Evolutionary conservation across 2,888 invertebrate genomes (phyloP).

Genomic region (Neoascia interrupta): DNA sequence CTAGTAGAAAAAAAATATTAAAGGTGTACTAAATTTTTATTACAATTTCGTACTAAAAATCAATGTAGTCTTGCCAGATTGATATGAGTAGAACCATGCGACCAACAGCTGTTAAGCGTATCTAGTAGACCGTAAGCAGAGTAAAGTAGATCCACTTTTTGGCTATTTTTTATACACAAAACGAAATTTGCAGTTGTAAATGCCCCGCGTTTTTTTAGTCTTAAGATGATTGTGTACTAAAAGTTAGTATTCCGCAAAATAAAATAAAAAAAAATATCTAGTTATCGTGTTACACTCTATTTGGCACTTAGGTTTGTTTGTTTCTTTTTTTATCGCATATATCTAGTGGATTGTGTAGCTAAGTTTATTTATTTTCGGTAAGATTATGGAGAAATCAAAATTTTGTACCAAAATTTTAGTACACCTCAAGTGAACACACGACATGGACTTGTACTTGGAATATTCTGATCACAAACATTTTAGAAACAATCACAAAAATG

Average conservation of each 20-base stretch:
- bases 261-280: neutral
- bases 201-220: conserved; percentile 50
- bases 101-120: conserved; percentile 13
- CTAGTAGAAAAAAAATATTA: neutral
- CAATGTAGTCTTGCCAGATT: conserved; percentile 51
- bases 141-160: conserved; percentile 22
- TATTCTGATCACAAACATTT: neutral
- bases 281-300: conserved; percentile 15
- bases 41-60: conserved; percentile 24
- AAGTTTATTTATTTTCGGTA: conserved; percentile 50
- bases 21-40: conserved; percentile 61
- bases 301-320: neutral
- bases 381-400: conserved; percentile 13
- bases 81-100: conserved; percentile 8
- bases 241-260: conserved; percentile 50
- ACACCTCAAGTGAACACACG: conserved; percentile 45
- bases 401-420: conserved; percentile 52
- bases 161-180: conserved; percentile 54
- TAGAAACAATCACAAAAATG: too few species aligned
- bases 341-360: conserved; percentile 15
- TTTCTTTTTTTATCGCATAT: conserved; percentile 17
- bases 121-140: conserved; percentile 11
- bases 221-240: conserved; percentile 64
- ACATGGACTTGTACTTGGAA: conserved; percentile 6
- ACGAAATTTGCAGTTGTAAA: conserved; percentile 26